Conservation (phyloP, 2,888 invertebrate species). For the Cantharis lateralis region DNA sequence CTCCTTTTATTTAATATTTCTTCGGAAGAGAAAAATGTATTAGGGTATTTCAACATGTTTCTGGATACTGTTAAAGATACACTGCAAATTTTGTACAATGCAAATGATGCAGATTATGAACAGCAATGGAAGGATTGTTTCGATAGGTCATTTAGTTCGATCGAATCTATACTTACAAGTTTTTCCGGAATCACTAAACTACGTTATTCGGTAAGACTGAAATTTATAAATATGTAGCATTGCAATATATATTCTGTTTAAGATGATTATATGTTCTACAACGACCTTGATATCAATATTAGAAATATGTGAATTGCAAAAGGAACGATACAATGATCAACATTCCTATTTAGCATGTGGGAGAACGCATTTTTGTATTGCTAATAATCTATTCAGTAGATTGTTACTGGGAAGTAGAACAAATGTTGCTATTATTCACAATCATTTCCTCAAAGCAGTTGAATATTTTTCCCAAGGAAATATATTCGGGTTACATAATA, state of each 20-base stretch:
- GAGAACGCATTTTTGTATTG: background rate
- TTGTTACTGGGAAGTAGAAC: background rate
- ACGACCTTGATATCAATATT: background rate
- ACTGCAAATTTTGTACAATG: background rate
- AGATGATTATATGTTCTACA: background rate
- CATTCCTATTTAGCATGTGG: background rate
- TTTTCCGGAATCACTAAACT: too few species aligned
- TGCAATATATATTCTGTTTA: background rate
- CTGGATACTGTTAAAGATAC: background rate
- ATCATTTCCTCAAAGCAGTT: background rate
- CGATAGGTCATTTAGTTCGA: too few species aligned
- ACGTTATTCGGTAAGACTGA: background rate
- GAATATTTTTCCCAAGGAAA: background rate
- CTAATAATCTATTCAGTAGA: background rate
- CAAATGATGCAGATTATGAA: background rate
- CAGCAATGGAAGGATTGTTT: background rate
- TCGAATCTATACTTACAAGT: too few species aligned
- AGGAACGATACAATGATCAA: background rate
- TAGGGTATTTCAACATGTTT: rapidly evolving
- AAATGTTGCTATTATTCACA: background rate
- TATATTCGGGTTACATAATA: too few species aligned
- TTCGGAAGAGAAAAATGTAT: background rate
- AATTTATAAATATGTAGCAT: background rate
- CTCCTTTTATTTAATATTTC: background rate
- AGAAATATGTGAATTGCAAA: background rate